phyloP scores from a whole-genome alignment of 2,113 vertebrate genomes.

The Ammodytes marinus region DNA sequence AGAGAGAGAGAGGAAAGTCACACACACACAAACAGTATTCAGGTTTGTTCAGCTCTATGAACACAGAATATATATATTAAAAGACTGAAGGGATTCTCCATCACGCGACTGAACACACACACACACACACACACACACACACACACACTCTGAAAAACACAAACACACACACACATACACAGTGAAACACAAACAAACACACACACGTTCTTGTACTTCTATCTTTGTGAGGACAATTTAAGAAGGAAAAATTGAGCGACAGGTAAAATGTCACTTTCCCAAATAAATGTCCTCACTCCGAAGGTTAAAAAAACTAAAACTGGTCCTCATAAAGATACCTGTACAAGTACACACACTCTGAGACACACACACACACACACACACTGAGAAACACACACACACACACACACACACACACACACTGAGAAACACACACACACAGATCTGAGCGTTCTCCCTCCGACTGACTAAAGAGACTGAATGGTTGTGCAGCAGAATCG shows the following conservation, averaged over 20 bases:
- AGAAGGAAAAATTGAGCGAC: too few relatives aligned
- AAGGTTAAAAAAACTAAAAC: too few relatives aligned
- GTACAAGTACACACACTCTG: not conserved
- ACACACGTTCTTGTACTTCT: too few relatives aligned
- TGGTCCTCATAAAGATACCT: too few relatives aligned
- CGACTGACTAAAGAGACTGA: slow-evolving; percentile 12
- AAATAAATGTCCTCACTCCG: too few relatives aligned
- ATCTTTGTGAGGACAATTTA: too few relatives aligned
- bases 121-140: not conserved
- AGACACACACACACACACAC: slow-evolving; percentile 12
- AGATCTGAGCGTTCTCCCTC: not conserved
- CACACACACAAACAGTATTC: slow-evolving; percentile 41
- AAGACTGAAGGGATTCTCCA: slow-evolving; percentile 19
- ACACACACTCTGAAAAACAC: too few relatives aligned
- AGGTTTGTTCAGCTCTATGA: slow-evolving; percentile 65
- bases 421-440: not conserved
- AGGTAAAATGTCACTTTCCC: too few relatives aligned
- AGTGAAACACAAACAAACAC: too few relatives aligned
- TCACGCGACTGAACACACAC: slow-evolving; percentile 12
- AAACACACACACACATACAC: too few relatives aligned
- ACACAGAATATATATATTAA: slow-evolving; percentile 40
- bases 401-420: slow-evolving; percentile 15
- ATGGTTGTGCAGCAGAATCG: slow-evolving; percentile 21
- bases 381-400: slow-evolving; percentile 9
- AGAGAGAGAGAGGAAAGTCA: slow-evolving; percentile 23